Percentiles rank a stretch among this genome's conserved stretches.
phyloP scores from a whole-genome alignment of 1,140 invertebrate species.

The Atta texana region DNA sequence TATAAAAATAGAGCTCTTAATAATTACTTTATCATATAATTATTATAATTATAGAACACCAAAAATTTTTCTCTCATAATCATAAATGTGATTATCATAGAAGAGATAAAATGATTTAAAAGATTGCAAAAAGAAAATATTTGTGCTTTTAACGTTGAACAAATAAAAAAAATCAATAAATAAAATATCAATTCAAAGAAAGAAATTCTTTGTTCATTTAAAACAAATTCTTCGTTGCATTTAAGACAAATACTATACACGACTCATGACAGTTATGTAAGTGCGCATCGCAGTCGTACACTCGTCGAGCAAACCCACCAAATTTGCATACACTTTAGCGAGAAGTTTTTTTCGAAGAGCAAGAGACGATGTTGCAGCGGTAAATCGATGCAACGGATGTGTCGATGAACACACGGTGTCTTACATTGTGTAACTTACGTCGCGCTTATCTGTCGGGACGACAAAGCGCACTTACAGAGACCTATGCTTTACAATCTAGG shows the following conservation, averaged over 20 bases:
- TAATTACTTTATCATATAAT: too few relatives aligned
- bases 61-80: too few relatives aligned
- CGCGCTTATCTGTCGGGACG: constrained; percentile 61
- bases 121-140: background rate
- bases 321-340: background rate
- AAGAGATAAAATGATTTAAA: background rate
- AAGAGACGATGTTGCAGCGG: background rate
- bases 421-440: constrained; percentile 39
- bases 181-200: too few relatives aligned
- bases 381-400: constrained; percentile 20
- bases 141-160: background rate
- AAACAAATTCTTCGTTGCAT: background rate
- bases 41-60: too few relatives aligned
- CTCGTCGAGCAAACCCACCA: background rate
- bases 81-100: too few relatives aligned
- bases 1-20: background rate
- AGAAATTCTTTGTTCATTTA: background rate
- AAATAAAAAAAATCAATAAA: background rate
- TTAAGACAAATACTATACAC: background rate
- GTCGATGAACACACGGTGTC: constrained; percentile 28
- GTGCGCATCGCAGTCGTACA: background rate
- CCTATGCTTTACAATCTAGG: constrained; percentile 66
- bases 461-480: constrained; percentile 67
- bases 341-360: background rate
- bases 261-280: background rate